Base-by-base conservation (phyloP, 1,140 invertebrate genomes). In the Watersipora subatra region DNA sequence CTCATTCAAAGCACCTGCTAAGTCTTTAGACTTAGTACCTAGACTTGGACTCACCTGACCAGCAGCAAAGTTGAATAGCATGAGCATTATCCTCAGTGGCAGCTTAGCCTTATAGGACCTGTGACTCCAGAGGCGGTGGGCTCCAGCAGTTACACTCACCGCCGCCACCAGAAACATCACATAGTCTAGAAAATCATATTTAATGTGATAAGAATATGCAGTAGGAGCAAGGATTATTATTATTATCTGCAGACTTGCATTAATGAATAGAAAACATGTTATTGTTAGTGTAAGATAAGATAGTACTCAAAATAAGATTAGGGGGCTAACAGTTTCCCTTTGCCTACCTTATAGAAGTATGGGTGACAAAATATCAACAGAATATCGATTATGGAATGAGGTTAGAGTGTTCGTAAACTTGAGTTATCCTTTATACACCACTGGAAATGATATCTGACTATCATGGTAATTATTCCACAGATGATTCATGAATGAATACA, bases 111-210 rank as follows among this genome's bases (percentile, higher is more conserved):
- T 95, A 82, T 95, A 97, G 0, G 92, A 87, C 71, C 88, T 85
- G 79, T 97, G 94, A 3, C 93, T 85, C 93, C 93, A 97, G 25
- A 97, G 83, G 71, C 93, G 84, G 77, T 97, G 94, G 12, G 91
- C 91, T 24, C 94, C 94, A 29, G 91, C 93, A 19, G 93, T 97
- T 63, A 97, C 90, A 17, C 84, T 83, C 22, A 84, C 72, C 1
- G 88, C 91, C 24, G 70, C 69, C 20, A 84, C 75, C 61, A 87
- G 77, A 78, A 92, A 92, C 63, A 77, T 71, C 22, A 75, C 22
- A 12, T 74, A 22, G 26, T 72, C 76, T 78, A 71, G 25, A 75
- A 72, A 57, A n/a, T n/a, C n/a, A n/a, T n/a, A n/a, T n/a, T 20
- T 19, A 28, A 27, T 25, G 17, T 1, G 15, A 12, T 66, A 28